These are phyloP conservation scores for Dichetophora obliterata DNA, from an alignment of 2,888 invertebrate genomes.

Conservation along the genomic window DNA sequence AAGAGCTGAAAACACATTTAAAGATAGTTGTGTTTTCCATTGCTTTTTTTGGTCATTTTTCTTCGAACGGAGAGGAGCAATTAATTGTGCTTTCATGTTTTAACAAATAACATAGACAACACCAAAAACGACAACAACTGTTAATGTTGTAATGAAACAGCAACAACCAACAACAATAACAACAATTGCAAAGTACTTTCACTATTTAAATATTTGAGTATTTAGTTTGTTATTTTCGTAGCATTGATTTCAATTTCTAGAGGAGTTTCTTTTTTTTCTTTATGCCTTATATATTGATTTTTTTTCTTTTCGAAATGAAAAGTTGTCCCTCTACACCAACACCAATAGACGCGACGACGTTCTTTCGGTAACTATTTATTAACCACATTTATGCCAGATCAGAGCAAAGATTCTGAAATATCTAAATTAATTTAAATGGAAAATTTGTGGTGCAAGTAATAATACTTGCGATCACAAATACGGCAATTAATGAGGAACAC, in stretches of 20 bases:
- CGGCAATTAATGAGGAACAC: slow-evolving; percentile 12
- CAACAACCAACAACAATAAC: background rate
- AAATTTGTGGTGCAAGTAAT: background rate
- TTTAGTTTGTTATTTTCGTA: too few relatives aligned
- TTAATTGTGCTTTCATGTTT: too few relatives aligned
- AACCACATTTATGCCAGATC: background rate
- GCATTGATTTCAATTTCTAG: background rate
- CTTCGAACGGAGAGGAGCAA: too few relatives aligned
- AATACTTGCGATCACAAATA: background rate
- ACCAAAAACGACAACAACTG: too few relatives aligned
- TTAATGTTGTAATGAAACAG: too few relatives aligned
- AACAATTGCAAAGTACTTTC: slow-evolving; percentile 15
- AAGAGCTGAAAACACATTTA: too few relatives aligned
- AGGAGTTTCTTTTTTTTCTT: slow-evolving; percentile 3
- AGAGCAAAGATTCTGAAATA: background rate
- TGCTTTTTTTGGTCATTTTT: too few relatives aligned
- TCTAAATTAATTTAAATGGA: slow-evolving; percentile 18
- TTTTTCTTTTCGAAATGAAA: background rate
- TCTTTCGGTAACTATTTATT: background rate
- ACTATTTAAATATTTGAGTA: slow-evolving; percentile 27
- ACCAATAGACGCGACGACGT: background rate
- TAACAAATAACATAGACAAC: too few relatives aligned
- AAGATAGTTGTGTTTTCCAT: too few relatives aligned
- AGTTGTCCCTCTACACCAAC: background rate
- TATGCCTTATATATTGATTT: background rate